Base-by-base conservation (phyloP, 2,888 invertebrate species). In the Brachyptera putata region DNA sequence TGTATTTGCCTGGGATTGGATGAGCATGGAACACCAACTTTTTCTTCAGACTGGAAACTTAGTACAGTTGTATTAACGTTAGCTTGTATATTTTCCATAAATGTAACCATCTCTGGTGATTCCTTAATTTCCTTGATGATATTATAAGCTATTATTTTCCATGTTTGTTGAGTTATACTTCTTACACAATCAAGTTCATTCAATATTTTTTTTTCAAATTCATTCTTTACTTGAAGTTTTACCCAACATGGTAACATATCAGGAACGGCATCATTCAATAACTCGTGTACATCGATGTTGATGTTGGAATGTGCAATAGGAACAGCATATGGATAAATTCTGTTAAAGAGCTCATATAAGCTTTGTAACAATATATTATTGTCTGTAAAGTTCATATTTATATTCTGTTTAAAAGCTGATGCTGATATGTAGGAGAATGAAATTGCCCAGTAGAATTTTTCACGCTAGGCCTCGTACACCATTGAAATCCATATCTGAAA, bases 111-210 rank as follows among this genome's bases (percentile, higher is more conserved):
- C 26, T 55, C 26, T 13, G 56, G 21, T 9, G 57, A 59, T 13
- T 58, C 53, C 30, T 59, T 56, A 13, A 63, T 41, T 16, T 16
- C 41, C 41, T 63, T 63, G 7, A 34, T 18, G 24, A 63, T 53
- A 26, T 61, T 63, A 24, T 61, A 55, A 26, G 61, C 58, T 22
- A 37, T 46, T 22, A 63, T 63, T 61, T 61, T 63, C 63, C 63
- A 63, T 13, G 61, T 61, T 25, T 63, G 59, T 11, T 34, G 58
- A 4, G 50, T 57, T 9, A 63, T 41, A n/a, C 56, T 30, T 11
- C 58, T 59, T 11, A 34, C 36, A 5, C 55, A 30, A 16, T 46
- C 56, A 16, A 61, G 13, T 25, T 63, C 60, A 18, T 13, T 13
- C 2, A 30, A 24, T 11, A 63, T 46, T 39, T 39, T 21, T 21